Evolutionary conservation across 2,888 invertebrate species (phyloP).

Genomic region (Cecidostiba fungosa): DNA sequence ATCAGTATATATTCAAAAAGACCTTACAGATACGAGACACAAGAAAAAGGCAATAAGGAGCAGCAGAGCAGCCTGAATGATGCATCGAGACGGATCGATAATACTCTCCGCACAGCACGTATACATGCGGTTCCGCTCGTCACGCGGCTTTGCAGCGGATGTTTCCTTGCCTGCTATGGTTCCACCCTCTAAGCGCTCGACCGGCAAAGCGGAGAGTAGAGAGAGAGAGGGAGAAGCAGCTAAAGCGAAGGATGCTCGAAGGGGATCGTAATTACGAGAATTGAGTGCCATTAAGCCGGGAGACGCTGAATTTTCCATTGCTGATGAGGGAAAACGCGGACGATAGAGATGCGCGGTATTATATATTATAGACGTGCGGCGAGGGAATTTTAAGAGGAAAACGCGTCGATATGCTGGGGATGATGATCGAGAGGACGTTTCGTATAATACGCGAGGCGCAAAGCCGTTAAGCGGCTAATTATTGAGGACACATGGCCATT

Average conservation of each 20-base stretch:
- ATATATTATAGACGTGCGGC: neutral
- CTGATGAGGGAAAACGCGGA: constrained; percentile 42
- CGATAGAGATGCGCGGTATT: neutral
- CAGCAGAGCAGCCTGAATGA: neutral
- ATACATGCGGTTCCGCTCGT: constrained; percentile 48
- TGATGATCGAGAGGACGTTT: constrained; percentile 30
- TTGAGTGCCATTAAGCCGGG: constrained; percentile 60
- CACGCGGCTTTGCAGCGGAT: constrained; percentile 47
- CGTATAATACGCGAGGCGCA: neutral
- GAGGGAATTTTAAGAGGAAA: constrained; percentile 25
- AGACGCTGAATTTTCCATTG: constrained; percentile 57
- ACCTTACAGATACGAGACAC: neutral
- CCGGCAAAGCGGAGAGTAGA: constrained; percentile 12
- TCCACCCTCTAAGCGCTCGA: neutral
- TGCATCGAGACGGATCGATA: constrained; percentile 43
- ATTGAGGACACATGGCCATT: constrained; percentile 25
- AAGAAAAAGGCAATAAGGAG: neutral
- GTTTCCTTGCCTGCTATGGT: constrained; percentile 37
- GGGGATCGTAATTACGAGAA: constrained; percentile 60
- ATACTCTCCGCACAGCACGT: neutral
- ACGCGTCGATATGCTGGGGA: neutral
- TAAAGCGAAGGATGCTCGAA: constrained; percentile 23
- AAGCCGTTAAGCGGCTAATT: constrained; percentile 41
- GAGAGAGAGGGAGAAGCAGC: neutral
- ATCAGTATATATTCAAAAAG: too few species aligned